Evolutionary conservation across 2,797 vertebrate species (phyloP).

Genomic region (Kryptolebias ocellatus): DNA sequence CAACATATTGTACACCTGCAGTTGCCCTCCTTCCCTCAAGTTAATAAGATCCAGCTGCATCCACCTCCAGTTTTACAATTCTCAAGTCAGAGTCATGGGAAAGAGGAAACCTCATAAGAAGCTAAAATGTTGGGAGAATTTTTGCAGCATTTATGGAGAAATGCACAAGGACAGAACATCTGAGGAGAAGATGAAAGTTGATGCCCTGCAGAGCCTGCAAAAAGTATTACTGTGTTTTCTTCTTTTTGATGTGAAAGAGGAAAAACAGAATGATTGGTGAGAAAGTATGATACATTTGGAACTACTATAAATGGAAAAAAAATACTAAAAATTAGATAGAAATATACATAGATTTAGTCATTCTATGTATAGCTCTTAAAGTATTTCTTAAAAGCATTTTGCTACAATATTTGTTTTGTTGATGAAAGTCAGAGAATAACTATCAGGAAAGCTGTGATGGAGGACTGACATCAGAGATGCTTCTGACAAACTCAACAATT

Average conservation of each 20-base stretch:
- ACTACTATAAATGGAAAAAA: background rate
- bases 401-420: too few species aligned
- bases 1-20: too few species aligned
- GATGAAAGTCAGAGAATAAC: too few species aligned
- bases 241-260: background rate
- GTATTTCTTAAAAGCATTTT: too few species aligned
- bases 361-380: too few species aligned
- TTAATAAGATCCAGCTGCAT: background rate
- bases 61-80: background rate
- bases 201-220: background rate
- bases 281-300: background rate
- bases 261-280: background rate
- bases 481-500: too few species aligned
- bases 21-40: too few species aligned
- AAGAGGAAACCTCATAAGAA: background rate
- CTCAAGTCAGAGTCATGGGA: background rate
- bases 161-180: background rate
- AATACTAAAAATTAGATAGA: background rate
- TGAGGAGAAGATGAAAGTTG: background rate
- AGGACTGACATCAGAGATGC: too few species aligned
- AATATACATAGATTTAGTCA: too few species aligned
- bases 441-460: too few species aligned
- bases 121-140: background rate
- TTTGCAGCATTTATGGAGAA: background rate
- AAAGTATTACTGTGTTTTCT: background rate